phyloP scores from a whole-genome alignment of 2,113 vertebrate species.

The Phrynocephalus versicolor region DNA sequence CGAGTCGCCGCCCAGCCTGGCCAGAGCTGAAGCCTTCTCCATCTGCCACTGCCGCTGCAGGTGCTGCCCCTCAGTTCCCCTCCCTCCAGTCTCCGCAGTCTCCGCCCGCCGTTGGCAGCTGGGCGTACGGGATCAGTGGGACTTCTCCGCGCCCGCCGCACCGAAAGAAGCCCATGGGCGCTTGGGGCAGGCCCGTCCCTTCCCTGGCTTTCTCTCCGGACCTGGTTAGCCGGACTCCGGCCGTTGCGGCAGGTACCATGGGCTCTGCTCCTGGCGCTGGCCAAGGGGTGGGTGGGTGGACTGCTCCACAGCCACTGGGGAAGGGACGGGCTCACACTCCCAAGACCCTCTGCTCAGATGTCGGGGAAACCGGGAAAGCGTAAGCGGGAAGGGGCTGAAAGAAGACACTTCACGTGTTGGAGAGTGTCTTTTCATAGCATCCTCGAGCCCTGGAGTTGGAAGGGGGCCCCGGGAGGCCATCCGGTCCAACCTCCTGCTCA shows the following conservation, averaged over 20 bases:
- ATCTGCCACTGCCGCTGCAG: rapidly evolving
- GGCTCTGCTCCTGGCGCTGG: background rate
- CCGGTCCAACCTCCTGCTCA: no score
- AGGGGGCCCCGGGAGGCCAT: no score
- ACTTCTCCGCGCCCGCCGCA: conserved; percentile 43
- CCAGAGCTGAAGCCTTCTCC: background rate
- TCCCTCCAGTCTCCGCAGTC: conserved; percentile 25
- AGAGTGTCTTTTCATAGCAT: no score
- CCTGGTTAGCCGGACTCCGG: background rate
- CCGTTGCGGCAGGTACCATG: background rate
- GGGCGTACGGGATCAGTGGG: background rate
- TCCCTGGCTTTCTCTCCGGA: background rate
- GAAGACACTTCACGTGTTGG: no score
- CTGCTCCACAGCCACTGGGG: no score
- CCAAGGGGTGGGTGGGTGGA: no score
- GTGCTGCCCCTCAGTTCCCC: conserved; percentile 52
- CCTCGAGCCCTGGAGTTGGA: no score
- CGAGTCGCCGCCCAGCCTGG: conserved; percentile 40
- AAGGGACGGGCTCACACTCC: no score
- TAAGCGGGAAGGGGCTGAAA: no score
- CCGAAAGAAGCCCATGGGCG: conserved; percentile 38
- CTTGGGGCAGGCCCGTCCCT: conserved; percentile 17
- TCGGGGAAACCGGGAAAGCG: no score
- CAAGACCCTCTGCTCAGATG: no score
- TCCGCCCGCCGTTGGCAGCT: rapidly evolving